phyloP scores from a whole-genome alignment of 1,140 invertebrate genomes.

The Lucilia sericata region DNA sequence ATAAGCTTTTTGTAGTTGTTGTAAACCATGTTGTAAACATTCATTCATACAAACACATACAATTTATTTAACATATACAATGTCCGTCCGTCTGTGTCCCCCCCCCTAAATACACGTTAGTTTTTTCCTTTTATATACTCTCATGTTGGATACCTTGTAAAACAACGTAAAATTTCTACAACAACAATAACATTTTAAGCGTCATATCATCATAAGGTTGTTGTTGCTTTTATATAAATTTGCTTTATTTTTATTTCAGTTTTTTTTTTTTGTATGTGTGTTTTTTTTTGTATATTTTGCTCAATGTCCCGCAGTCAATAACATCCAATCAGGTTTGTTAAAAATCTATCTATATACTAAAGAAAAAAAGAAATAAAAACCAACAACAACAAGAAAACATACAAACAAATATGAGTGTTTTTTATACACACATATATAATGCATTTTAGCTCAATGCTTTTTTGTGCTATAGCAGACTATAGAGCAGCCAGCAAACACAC shows the following conservation, averaged over 20 bases:
- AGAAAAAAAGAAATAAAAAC: not conserved
- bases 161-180: slow-evolving; percentile 21
- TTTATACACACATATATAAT: slow-evolving; percentile 23
- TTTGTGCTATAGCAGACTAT: not conserved
- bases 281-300: not conserved
- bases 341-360: slow-evolving; percentile 68
- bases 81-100: not conserved
- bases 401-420: slow-evolving; percentile 1
- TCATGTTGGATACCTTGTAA: not conserved
- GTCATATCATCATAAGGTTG: not conserved
- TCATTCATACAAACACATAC: not conserved
- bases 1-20: not conserved
- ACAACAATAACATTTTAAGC: not conserved
- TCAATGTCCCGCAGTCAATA: slow-evolving; percentile 62
- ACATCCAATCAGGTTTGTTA: slow-evolving; percentile 69
- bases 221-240: slow-evolving; percentile 15
- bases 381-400: not conserved
- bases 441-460: slow-evolving; percentile 19
- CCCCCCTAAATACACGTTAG: not conserved
- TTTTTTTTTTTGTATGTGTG: not conserved
- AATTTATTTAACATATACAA: not conserved
- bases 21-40: not conserved
- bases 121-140: not conserved
- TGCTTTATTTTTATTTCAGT: not conserved
- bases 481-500: no score